Base-by-base conservation (phyloP, 2,113 vertebrate genomes). In the Otis tarda region DNA sequence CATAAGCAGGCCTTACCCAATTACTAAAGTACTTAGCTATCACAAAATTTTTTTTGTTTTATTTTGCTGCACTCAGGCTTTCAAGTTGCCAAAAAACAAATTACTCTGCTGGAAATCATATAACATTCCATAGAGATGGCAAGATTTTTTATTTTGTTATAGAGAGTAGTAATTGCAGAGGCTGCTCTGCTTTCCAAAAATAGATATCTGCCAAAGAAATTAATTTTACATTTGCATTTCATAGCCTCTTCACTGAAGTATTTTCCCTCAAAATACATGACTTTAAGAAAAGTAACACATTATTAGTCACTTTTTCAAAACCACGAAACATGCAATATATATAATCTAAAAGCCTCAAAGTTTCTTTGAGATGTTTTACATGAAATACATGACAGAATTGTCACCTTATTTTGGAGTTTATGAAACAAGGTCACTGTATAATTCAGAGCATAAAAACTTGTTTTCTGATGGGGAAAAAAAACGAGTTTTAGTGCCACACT, bases 371-470 rank as follows among this genome's bases (percentile, higher is more conserved):
- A 91, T 45, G 9, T 70, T 91, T 83, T 82, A 73, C 45, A 61
- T 28, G 3, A 69, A 88, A 76, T 67, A 80, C 59, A 57, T 59
- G 82, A 84, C 45, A 94, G 82, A 86, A 87, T 50, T 87, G 37
- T 61, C 69, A 79, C 24, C 21, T 59, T 90, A 59, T 79, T 93
- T 80, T 89, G 35, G 33, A 93, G 23, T 47, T 87, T 75, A 55
- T 80, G 61, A 95, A 94, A 94, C 61, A 92, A 96, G 85, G 87
- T 87, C 77, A 83, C 53, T 85, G 50, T 53, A 69, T 68, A 92
- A 90, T 83, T 78, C 76, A 78, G 47, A 83, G 35, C 11, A 77
- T 28, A 90, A 70, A 89, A 89, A 4, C 17, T 57, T 67, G 12
- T 84, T 83, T 94, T 87, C 56, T 80, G 75, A 83, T 60, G 15